These are phyloP conservation scores for Mya arenaria DNA, from an alignment of 1,140 invertebrate genomes.

Conservation along the genomic window DNA sequence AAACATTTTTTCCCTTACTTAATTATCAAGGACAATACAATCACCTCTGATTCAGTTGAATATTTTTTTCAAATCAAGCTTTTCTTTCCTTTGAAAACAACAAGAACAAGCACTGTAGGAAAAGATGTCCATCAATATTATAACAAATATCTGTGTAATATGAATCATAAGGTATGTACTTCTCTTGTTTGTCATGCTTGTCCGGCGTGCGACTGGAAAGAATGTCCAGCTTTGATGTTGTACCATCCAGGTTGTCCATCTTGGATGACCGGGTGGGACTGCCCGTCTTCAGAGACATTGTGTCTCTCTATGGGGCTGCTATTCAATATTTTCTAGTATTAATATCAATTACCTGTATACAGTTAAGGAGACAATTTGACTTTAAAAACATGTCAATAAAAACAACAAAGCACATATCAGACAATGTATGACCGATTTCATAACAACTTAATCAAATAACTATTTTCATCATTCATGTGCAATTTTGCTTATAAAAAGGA, in stretches of 20 bases:
- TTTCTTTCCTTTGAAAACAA: too few species aligned
- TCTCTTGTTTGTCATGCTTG: slow-evolving; percentile 17
- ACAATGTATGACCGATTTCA: not conserved
- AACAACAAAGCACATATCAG: not conserved
- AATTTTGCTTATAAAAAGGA: not conserved
- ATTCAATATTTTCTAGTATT: not conserved
- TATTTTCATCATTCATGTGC: not conserved
- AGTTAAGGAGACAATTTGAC: not conserved
- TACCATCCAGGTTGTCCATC: slow-evolving; percentile 27
- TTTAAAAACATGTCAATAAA: not conserved
- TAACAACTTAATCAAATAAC: not conserved
- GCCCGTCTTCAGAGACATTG: slow-evolving; percentile 29
- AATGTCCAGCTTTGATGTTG: slow-evolving; percentile 23
- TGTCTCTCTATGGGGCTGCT: not conserved
- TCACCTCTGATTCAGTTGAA: too few species aligned
- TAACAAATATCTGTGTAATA: too few species aligned
- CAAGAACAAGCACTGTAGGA: too few species aligned
- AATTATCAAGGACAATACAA: too few species aligned
- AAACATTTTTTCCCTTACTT: too few species aligned
- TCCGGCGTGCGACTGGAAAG: slow-evolving; percentile 25
- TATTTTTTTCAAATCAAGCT: too few species aligned
- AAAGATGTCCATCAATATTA: too few species aligned
- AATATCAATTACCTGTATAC: too few species aligned
- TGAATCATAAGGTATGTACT: too few species aligned
- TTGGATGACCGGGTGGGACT: slow-evolving; percentile 46